phyloP scores from a whole-genome alignment of 2,888 invertebrate genomes.

The Apamea crenata region DNA sequence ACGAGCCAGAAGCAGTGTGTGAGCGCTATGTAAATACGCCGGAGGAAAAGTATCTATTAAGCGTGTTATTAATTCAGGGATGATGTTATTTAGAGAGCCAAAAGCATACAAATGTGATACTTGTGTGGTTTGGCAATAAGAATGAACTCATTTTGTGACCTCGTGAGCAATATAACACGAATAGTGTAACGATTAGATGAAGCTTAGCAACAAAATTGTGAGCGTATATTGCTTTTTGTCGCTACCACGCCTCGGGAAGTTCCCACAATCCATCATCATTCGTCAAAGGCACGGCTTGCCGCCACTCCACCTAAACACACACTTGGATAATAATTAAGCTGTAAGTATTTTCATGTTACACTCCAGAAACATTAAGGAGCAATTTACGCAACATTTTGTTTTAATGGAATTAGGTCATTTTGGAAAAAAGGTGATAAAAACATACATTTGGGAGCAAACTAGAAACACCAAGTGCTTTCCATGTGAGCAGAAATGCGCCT shows the following conservation, averaged over 20 bases:
- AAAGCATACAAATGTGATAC: slow-evolving; percentile 2
- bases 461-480: slow-evolving; percentile 27
- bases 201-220: slow-evolving; percentile 48
- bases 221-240: slow-evolving; percentile 63
- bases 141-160: slow-evolving; percentile 17
- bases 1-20: slow-evolving; percentile 45
- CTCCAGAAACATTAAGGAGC: slow-evolving; percentile 48
- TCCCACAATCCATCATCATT: slow-evolving; percentile 77
- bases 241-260: slow-evolving; percentile 55
- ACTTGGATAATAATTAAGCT: slow-evolving; percentile 69
- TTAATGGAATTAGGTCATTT: slow-evolving; percentile 54
- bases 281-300: slow-evolving; percentile 71
- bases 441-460: slow-evolving; percentile 40
- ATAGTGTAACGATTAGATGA: slow-evolving; percentile 35
- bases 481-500: slow-evolving; percentile 36
- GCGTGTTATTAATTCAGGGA: slow-evolving; percentile 45
- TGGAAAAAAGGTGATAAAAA: slow-evolving; percentile 38
- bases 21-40: slow-evolving; percentile 61
- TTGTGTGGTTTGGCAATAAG: not conserved
- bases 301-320: slow-evolving; percentile 67
- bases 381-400: slow-evolving; percentile 48
- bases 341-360: slow-evolving; percentile 57
- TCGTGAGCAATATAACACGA: slow-evolving; percentile 6
- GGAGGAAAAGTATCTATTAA: slow-evolving; percentile 55
- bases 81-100: slow-evolving; percentile 14